Percentiles rank a stretch among this genome's conserved stretches.
Evolutionary conservation across 2,113 vertebrate species (phyloP).

Genomic region (Cyprinodon tularosa): DNA sequence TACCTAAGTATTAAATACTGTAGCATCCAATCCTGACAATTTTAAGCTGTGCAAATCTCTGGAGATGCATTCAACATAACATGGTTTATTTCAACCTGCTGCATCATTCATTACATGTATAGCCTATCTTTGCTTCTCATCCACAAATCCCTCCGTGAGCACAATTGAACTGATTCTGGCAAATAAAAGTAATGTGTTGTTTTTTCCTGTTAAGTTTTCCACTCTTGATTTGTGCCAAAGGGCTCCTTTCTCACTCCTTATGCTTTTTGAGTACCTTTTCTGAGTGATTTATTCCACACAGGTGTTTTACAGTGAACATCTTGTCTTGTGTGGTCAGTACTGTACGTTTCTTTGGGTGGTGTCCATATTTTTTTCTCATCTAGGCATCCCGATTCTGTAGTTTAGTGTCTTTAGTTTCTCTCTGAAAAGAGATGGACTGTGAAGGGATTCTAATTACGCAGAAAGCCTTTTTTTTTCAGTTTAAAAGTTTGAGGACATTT

Average conservation of each 20-base stretch:
- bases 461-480: slow-evolving; percentile 3
- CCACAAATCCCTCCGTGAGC: slow-evolving; percentile 43
- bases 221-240: slow-evolving; percentile 30
- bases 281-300: slow-evolving; percentile 64
- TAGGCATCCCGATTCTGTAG: neutral
- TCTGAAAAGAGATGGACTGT: slow-evolving; percentile 1
- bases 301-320: slow-evolving; percentile 61
- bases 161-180: slow-evolving; percentile 49
- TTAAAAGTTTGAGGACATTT: neutral
- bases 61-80: slow-evolving; percentile 38
- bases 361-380: neutral
- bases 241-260: slow-evolving; percentile 49
- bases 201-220: slow-evolving; percentile 42
- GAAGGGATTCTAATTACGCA: neutral
- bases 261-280: slow-evolving; percentile 57
- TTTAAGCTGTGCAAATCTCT: slow-evolving; percentile 10
- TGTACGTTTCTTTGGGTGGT: neutral
- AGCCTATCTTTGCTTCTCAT: slow-evolving; percentile 22
- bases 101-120: slow-evolving; percentile 26
- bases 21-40: slow-evolving; percentile 3
- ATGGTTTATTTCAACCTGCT: slow-evolving; percentile 25
- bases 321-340: slow-evolving; percentile 18
- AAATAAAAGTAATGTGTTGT: slow-evolving; percentile 54
- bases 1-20: slow-evolving; percentile 15
- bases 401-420: neutral